Base-by-base conservation (phyloP, 1,140 invertebrate species). In the Diplogasteroides magnus region DNA sequence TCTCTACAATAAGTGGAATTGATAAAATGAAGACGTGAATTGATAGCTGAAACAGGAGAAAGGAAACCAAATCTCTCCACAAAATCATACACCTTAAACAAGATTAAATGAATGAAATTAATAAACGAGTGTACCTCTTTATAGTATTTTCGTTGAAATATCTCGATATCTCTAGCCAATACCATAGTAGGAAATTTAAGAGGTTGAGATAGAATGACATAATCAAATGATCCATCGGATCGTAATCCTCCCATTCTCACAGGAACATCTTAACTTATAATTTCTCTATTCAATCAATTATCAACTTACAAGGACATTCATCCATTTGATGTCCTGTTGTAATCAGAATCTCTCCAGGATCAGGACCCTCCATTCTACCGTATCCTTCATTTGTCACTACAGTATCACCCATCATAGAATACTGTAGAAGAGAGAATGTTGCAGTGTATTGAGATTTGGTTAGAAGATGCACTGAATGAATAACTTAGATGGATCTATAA, bases 111-210 rank as follows among this genome's bases (percentile, higher is more conserved):
- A 48, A 19, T 6, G 6, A 19, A 48, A 48, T 11, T 48, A 48
- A 11, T 48, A 19, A 6, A 48, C 19, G 6, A 48, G 19, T 11
- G 19, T 48, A 48, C 37, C 37, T 48, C 37, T 19, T 48, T 48
- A 28, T 58, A 25, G 58, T 76, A 77, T 57, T 71, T 68, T 64
- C 14, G n/a, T 55, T 81, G 67, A 59, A 79, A 79, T 31, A 67
- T 37, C 14, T 61, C 31, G 1, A 72, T 62, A 67, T 79, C 76
- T 23, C 77, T 59, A 26, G 78, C 77, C 56, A 79, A 27, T 1
- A 79, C 79, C 60, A 80, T 75, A 25, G 77, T 79, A 2, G 79
- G 77, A 57, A 77, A 72, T 64, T 79, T 79, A 2, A 79, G 55
- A 11, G 79, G 68, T 59, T 81, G 78, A 1, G 78, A 75, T 29